Evolutionary conservation across 2,113 vertebrate species (phyloP).

Genomic region (Bujurquina vittata): DNA sequence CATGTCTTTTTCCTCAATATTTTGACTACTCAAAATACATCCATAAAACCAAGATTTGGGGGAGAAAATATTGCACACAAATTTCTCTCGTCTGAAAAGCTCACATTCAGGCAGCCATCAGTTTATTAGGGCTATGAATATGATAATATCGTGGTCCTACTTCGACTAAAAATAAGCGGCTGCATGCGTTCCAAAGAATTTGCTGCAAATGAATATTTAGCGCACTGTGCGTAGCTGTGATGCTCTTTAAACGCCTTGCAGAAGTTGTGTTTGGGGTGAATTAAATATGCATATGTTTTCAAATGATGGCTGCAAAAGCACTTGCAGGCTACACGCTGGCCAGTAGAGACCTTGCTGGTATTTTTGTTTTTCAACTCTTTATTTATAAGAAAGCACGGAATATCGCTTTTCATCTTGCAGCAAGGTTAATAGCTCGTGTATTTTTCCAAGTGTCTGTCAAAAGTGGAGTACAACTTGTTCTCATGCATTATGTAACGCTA

Average conservation of each 20-base stretch:
- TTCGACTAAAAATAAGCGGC: conserved; percentile 7
- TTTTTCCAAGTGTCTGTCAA: conserved; percentile 27
- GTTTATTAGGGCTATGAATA: conserved; percentile 30
- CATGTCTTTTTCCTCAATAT: neutral
- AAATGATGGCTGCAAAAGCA: conserved; percentile 28
- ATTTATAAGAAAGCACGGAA: neutral
- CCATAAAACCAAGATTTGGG: neutral
- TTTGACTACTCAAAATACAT: neutral
- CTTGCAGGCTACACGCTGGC: neutral
- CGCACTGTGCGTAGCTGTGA: neutral
- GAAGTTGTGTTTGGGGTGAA: conserved; percentile 33
- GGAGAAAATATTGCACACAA: neutral
- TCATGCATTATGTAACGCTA: conserved; percentile 75
- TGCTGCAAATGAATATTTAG: conserved; percentile 18
- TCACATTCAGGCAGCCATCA: neutral
- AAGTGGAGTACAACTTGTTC: conserved; percentile 75
- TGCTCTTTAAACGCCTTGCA: neutral
- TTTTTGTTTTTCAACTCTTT: neutral
- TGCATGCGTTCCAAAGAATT: neutral
- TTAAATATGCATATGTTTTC: conserved; percentile 46
- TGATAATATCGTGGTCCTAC: conserved; percentile 3
- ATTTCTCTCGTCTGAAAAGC: neutral
- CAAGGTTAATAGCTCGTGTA: neutral
- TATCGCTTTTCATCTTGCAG: neutral
- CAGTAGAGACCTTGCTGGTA: neutral